Base-by-base conservation (phyloP, 2,888 invertebrate genomes). In the Coelinius sp. region DNA sequence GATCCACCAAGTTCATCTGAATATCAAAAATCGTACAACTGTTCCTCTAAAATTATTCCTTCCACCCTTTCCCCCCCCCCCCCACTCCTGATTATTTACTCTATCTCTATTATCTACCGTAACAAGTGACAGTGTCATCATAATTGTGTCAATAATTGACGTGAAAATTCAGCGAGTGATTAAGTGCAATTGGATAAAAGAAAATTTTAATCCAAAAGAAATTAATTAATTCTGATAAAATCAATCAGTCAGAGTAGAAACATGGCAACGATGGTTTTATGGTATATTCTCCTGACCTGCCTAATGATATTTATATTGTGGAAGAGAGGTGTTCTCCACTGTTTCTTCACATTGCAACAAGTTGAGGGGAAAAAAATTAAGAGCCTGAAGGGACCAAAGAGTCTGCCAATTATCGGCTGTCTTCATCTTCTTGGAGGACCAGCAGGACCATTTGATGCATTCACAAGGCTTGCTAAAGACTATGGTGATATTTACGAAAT, bases 401-500 rank as follows among this genome's bases (percentile, higher is more conserved):
- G 90, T 88, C 79, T 89, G 75, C 95, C 95, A 0, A 77, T 95
- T 0, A 88, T 95, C 71, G 95, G 95, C 17, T 93, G 92, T 84
- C 88, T 94, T 75, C 93, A 93, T 83, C 89, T 93, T 20, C 84
- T 95, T 65, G 89, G 89, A 10, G 92, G 91, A 41, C 88, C 90
- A 73, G 89, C 90, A 77, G 91, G 92, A 65, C 94, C 95, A 0
- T 94, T 94, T 79, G 92, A 92, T 77, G 92, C 92, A 1, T 94
- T 95, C 77, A 92, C 93, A 0, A 91, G 90, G n/a, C 83, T 95
- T 49, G 89, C 93, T 1, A 91, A 91, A 79, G 87, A 89, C 14
- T 94, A 94, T 82, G 95, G 95, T 1, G 93, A 94, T 79, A 92
- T 94, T 52, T 95, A 91, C 86, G 90, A 91, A 74, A 88, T 95